phyloP scores from a whole-genome alignment of 2,113 vertebrate genomes.

The Silurus glanis region DNA sequence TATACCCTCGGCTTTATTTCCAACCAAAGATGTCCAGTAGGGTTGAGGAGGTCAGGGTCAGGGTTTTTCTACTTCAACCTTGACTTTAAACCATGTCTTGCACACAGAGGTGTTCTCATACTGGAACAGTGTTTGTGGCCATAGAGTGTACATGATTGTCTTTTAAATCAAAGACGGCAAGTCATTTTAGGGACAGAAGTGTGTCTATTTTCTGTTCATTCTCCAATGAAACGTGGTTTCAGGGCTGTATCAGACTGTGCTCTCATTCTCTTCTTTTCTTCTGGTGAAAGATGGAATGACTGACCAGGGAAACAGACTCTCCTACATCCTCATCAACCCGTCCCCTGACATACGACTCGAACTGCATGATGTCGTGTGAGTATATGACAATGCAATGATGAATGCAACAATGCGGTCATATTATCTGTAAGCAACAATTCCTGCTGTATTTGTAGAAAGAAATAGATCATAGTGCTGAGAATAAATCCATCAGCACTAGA shows the following conservation, averaged over 20 bases:
- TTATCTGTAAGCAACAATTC: neutral
- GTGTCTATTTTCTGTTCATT: neutral
- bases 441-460: neutral
- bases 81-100: neutral
- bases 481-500: neutral
- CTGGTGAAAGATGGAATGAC: slow-evolving; percentile 78
- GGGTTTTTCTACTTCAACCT: neutral
- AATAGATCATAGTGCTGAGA: neutral
- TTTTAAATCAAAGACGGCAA: neutral
- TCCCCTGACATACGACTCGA: slow-evolving; percentile 80
- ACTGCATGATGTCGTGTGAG: slow-evolving; percentile 81
- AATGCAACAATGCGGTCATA: neutral
- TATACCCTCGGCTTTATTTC: neutral
- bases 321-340: slow-evolving; percentile 83
- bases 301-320: slow-evolving; percentile 79
- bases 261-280: neutral
- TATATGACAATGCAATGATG: slow-evolving; percentile 23
- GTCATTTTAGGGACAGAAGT: neutral
- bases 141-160: neutral
- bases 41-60: neutral
- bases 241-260: neutral
- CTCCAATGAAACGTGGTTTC: neutral
- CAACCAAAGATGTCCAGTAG: neutral
- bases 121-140: neutral
- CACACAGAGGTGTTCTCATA: neutral